Base-by-base conservation (phyloP, 2,797 vertebrate genomes). In the Hoplostethus mediterraneus region DNA sequence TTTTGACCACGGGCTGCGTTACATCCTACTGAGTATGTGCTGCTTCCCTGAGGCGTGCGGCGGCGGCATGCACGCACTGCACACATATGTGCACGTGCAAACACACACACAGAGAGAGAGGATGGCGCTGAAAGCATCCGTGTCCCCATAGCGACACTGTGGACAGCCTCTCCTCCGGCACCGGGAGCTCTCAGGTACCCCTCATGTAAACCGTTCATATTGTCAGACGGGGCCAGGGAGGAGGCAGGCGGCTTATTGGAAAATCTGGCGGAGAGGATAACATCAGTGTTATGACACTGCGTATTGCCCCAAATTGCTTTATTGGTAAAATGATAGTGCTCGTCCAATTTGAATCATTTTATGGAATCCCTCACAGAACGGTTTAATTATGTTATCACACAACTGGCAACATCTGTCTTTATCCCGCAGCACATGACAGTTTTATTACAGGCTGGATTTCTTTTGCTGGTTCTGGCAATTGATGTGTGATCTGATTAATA, bases 341-440 rank as follows among this genome's bases (percentile, higher is more conserved):
- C 90, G 90, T 94, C 93, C 95, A 95, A 95, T 95, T 95, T 95
- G 92, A 95, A 95, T 95, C 94, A 95, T 95, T 95, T 94, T 93
- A 94, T 94, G 93, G 94, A 95, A 95, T 95, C 93, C 94, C 92
- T 95, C 90, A 93, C 93, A 92, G 95, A 95, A 95, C 90, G 90
- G 92, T 95, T 95, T 95, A 95, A 95, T 95, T 95, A 95, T 95
- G 94, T 95, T 95, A 95, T 95, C 94, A 94, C 92, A 94, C 95
- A 95, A 95, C 94, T 95, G 90, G 94, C 93, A 95, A 95, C 95
- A 95, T 95, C 94, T 95, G 95, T 95, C 95, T 95, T 95, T 95
- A 96, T 95, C 95, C 91, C 89, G 86, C 91, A 92, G 94, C 95
- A 95, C 94, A 94, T 95, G 95, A 94, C 94, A 95, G 95, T 95